Evolutionary conservation across 2,888 invertebrate species (phyloP).

Genomic region (Ligdia adustata): DNA sequence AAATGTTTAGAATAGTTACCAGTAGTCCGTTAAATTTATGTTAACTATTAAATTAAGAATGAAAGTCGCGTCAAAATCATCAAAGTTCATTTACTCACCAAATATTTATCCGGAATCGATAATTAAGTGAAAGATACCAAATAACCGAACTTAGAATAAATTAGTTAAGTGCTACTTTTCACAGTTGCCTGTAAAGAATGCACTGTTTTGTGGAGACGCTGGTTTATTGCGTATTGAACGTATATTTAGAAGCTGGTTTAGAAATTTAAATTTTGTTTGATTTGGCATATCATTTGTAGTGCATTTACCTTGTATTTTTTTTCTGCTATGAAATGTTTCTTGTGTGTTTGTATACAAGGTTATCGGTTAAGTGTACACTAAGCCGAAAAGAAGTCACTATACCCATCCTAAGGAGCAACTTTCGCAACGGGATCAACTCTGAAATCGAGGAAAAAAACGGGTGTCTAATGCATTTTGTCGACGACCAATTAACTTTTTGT

Average conservation of each 20-base stretch:
- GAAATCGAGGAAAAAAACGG: no score
- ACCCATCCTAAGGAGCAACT: no score
- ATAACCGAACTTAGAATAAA: constrained; percentile 72
- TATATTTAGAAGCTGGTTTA: constrained; percentile 35
- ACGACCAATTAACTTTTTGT: no score
- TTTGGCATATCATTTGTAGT: constrained; percentile 39
- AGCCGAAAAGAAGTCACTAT: no score
- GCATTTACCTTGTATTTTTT: constrained; percentile 14
- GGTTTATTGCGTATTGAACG: constrained; percentile 29
- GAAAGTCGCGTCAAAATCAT: no score
- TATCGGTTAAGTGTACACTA: no score
- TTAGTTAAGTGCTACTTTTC: constrained; percentile 72
- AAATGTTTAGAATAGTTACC: no score
- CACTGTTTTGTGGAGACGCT: constrained; percentile 63
- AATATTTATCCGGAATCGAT: constrained; percentile 72
- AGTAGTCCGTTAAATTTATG: no score
- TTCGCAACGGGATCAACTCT: no score
- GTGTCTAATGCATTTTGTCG: no score
- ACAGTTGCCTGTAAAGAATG: constrained; percentile 70
- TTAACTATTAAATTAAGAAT: no score
- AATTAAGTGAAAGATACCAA: constrained; percentile 66
- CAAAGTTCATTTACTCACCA: constrained; percentile 57
- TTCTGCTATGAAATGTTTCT: not conserved
- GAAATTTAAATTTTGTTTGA: constrained; percentile 61
- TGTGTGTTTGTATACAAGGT: no score